phyloP scores from a whole-genome alignment of 2,113 vertebrate genomes.

The Tenrec ecaudatus region DNA sequence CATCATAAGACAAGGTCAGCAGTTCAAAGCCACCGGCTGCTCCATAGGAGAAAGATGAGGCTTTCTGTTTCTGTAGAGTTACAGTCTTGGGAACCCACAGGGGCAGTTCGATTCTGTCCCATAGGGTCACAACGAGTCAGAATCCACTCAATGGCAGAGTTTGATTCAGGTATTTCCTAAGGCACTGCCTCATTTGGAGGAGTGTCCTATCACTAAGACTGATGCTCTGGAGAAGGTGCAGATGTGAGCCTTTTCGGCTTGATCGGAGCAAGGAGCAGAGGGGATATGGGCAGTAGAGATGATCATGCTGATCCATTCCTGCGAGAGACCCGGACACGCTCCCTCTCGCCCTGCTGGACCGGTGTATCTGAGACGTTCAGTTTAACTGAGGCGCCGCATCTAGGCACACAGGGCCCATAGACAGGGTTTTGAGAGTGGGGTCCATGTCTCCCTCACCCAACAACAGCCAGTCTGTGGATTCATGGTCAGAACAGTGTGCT shows the following conservation, averaged over 20 bases:
- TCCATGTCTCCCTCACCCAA: not conserved
- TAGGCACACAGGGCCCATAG: not conserved
- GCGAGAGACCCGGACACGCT: not conserved
- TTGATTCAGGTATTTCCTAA: too few species aligned
- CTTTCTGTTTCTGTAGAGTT: too few species aligned
- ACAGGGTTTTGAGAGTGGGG: not conserved
- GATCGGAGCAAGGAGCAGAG: not conserved
- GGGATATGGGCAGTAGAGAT: not conserved
- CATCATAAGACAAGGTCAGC: too few species aligned
- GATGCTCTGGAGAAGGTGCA: not conserved
- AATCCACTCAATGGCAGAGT: too few species aligned
- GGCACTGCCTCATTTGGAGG: not conserved
- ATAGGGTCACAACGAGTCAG: too few species aligned
- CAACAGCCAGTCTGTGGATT: not conserved
- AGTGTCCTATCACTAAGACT: fast-evolving
- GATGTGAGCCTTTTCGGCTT: not conserved
- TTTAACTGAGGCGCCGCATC: not conserved
- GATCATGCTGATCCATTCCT: not conserved
- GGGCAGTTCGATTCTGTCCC: too few species aligned
- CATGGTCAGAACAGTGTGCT: not conserved
- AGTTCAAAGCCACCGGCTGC: too few species aligned
- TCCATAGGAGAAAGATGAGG: too few species aligned
- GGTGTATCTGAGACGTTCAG: not conserved
- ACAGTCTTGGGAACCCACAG: too few species aligned
- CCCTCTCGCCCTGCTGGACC: not conserved